Conservation (phyloP, 2,888 invertebrate genomes). For the Sarcophaga caerulescens region DNA sequence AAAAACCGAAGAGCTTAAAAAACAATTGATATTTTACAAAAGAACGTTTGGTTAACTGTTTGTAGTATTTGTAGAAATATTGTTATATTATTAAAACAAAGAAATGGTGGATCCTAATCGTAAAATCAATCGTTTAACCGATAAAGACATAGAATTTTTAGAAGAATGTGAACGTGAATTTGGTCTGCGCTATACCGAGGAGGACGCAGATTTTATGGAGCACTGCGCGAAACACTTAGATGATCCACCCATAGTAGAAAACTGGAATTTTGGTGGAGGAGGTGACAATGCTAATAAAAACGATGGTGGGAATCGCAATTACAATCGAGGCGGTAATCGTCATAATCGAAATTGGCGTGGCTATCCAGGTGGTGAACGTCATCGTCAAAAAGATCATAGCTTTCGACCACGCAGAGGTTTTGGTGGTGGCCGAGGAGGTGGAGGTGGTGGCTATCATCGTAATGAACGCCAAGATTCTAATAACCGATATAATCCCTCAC, state of each 20-base stretch:
- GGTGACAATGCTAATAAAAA: slow-evolving; percentile 62
- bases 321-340: slow-evolving; percentile 64
- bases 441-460: slow-evolving; percentile 5
- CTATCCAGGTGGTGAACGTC: slow-evolving; percentile 55
- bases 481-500: background rate
- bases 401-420: slow-evolving; percentile 36
- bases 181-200: slow-evolving; percentile 84
- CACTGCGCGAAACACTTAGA: slow-evolving; percentile 79
- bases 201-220: slow-evolving; percentile 84
- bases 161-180: slow-evolving; percentile 85
- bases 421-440: slow-evolving; percentile 22
- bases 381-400: slow-evolving; percentile 35
- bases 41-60: background rate
- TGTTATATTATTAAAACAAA: background rate
- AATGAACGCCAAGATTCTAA: slow-evolving; percentile 29
- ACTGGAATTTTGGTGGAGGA: slow-evolving; percentile 80
- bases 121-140: slow-evolving; percentile 82
- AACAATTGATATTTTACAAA: background rate
- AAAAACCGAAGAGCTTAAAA: background rate
- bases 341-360: slow-evolving; percentile 68
- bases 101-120: slow-evolving; percentile 81
- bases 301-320: slow-evolving; percentile 63
- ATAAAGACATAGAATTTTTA: slow-evolving; percentile 84
- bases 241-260: slow-evolving; percentile 84
- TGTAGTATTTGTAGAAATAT: background rate